Conservation (phyloP, 2,797 vertebrate species). For the Lates japonicus region DNA sequence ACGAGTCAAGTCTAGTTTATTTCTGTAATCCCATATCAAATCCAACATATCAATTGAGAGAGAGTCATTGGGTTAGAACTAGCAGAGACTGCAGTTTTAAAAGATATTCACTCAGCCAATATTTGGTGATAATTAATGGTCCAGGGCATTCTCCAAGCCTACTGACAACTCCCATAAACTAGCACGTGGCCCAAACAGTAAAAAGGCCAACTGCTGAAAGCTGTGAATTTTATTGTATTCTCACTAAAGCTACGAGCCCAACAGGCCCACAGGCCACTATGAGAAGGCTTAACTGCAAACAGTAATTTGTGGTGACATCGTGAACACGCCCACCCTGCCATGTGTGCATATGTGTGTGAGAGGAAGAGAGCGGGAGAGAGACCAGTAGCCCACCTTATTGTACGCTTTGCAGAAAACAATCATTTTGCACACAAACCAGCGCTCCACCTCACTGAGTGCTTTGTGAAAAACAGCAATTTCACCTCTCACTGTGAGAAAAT, state of each 20-base stretch:
- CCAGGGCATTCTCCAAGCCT: background rate
- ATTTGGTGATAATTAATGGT: slow-evolving; percentile 5
- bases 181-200: slow-evolving; percentile 3
- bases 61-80: too few relatives aligned
- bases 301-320: slow-evolving; percentile 45
- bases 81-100: background rate
- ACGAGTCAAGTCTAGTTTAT: slow-evolving; percentile 6
- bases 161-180: slow-evolving; percentile 38
- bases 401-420: slow-evolving; percentile 36
- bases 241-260: slow-evolving; percentile 13
- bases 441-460: background rate
- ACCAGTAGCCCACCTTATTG: slow-evolving; percentile 10
- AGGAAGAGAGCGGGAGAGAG: background rate
- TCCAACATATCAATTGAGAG: background rate
- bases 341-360: background rate
- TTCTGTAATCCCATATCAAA: slow-evolving; percentile 9
- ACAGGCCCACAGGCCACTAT: slow-evolving; percentile 8
- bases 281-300: slow-evolving; percentile 40
- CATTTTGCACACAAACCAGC: background rate
- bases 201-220: slow-evolving; percentile 33
- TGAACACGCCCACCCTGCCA: slow-evolving; percentile 23
- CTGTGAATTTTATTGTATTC: slow-evolving; percentile 46
- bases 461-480: slow-evolving; percentile 6
- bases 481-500: background rate
- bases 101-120: slow-evolving; percentile 3